A percentile compares a stretch with the other conserved stretches of the same genome.
Conservation (phyloP, 1,140 invertebrate genomes). For the Lasioglossum baleicum region DNA sequence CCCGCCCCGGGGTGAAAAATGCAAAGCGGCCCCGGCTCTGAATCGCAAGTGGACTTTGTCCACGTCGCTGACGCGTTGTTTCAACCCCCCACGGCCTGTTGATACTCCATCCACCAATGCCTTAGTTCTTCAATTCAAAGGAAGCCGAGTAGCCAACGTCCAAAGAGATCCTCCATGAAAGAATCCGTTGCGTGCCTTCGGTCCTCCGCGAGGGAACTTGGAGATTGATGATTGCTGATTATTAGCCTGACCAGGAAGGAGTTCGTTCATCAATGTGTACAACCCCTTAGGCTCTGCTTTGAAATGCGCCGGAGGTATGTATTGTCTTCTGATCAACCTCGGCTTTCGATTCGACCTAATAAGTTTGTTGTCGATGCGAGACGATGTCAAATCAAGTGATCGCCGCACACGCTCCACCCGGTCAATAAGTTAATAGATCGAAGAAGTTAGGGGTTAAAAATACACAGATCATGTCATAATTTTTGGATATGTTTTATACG, state of each 20-base stretch:
- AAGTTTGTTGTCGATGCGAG: too few relatives aligned
- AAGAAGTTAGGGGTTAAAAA: too few relatives aligned
- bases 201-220: neutral
- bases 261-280: neutral
- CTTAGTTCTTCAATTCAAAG: neutral
- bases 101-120: neutral
- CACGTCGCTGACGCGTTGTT: neutral
- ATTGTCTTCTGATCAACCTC: too few relatives aligned
- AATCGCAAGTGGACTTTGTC: slow-evolving; percentile 21
- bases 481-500: too few relatives aligned
- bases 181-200: neutral
- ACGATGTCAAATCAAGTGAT: too few relatives aligned
- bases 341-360: too few relatives aligned
- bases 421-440: too few relatives aligned
- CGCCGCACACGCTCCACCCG: too few relatives aligned
- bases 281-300: neutral
- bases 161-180: neutral
- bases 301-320: too few relatives aligned
- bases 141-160: neutral
- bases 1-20: slow-evolving; percentile 32
- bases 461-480: too few relatives aligned
- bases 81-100: neutral
- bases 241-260: too few relatives aligned
- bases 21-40: slow-evolving; percentile 16
- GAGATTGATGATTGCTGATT: too few relatives aligned